Conservation (phyloP, 2,797 vertebrate genomes). For the Sebastes melanostomus region DNA sequence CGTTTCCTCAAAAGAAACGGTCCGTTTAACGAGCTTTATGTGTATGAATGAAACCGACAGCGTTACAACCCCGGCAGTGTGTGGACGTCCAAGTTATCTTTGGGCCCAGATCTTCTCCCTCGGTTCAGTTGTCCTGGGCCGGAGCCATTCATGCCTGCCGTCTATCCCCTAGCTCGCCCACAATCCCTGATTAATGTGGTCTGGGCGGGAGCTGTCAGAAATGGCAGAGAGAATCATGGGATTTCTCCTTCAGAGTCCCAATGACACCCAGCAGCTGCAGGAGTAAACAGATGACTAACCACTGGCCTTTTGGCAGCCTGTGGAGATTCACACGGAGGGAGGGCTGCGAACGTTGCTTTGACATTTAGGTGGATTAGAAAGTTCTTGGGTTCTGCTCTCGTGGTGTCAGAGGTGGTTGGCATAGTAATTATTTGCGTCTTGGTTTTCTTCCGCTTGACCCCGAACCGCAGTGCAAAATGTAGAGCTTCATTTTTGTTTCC, state of each 20-base stretch:
- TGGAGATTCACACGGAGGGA: constrained; percentile 69
- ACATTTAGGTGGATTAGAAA: constrained; percentile 82
- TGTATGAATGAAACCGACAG: constrained; percentile 35
- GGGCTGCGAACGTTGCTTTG: constrained; percentile 65
- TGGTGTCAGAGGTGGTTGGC: constrained; percentile 74
- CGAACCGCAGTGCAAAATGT: constrained; percentile 15
- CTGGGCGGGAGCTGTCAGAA: constrained; percentile 78
- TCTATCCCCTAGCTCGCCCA: constrained; percentile 66
- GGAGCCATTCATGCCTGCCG: constrained; percentile 64
- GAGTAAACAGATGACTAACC: constrained; percentile 83
- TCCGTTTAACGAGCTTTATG: constrained; percentile 7
- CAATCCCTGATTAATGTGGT: constrained; percentile 79
- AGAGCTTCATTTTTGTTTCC: background rate
- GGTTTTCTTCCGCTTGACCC: constrained; percentile 50
- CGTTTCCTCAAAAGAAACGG: background rate
- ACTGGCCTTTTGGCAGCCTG: constrained; percentile 80
- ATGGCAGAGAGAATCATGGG: constrained; percentile 81
- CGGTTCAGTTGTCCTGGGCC: constrained; percentile 62
- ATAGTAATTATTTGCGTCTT: constrained; percentile 71
- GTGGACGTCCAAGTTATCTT: constrained; percentile 59
- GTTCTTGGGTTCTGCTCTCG: constrained; percentile 73
- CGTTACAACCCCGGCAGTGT: constrained; percentile 11
- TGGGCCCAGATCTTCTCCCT: constrained; percentile 68
- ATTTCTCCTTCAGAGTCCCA: constrained; percentile 79
- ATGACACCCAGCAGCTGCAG: constrained; percentile 80